Percentiles rank a stretch among this genome's conserved stretches.
These are phyloP conservation scores for Heliconius hortense DNA, from an alignment of 2,888 invertebrate species.

Conservation along the genomic window DNA sequence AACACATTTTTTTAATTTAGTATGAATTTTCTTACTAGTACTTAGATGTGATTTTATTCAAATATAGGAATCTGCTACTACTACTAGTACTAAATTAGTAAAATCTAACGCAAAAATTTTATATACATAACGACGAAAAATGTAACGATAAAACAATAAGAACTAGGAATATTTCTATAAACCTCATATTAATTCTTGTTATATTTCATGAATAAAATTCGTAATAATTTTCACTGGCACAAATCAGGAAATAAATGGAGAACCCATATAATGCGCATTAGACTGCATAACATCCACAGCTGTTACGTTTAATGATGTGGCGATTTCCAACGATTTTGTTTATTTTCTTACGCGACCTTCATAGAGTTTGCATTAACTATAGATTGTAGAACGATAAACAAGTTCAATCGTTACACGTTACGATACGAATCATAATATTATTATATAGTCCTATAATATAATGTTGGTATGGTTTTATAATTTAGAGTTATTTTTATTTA, in stretches of 20 bases:
- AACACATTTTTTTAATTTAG: too few relatives aligned
- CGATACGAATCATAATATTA: background rate
- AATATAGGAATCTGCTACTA: background rate
- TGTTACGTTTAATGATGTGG: slow-evolving; percentile 30
- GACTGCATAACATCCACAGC: slow-evolving; percentile 26
- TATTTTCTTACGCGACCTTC: slow-evolving; percentile 39
- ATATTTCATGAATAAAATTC: background rate
- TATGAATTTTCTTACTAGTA: too few relatives aligned
- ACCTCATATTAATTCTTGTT: background rate
- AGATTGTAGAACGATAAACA: slow-evolving; percentile 33
- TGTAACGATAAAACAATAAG: too few relatives aligned
- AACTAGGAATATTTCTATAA: background rate
- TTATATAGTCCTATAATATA: background rate
- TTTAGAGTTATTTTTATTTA: background rate
- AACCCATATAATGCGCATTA: slow-evolving; percentile 26
- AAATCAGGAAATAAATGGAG: slow-evolving; percentile 14
- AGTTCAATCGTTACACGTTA: slow-evolving; percentile 14
- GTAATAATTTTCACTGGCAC: background rate
- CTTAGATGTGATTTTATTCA: too few relatives aligned
- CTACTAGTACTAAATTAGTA: background rate
- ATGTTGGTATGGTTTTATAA: too few relatives aligned
- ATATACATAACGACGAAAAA: background rate
- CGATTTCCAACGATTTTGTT: slow-evolving; percentile 35
- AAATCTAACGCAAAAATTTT: background rate
- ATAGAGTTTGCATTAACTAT: slow-evolving; percentile 29